Evolutionary conservation across 1,140 invertebrate genomes (phyloP), one percentile per base, ranked within the genome.

Genomic region (Liolophura sinensis): DNA sequence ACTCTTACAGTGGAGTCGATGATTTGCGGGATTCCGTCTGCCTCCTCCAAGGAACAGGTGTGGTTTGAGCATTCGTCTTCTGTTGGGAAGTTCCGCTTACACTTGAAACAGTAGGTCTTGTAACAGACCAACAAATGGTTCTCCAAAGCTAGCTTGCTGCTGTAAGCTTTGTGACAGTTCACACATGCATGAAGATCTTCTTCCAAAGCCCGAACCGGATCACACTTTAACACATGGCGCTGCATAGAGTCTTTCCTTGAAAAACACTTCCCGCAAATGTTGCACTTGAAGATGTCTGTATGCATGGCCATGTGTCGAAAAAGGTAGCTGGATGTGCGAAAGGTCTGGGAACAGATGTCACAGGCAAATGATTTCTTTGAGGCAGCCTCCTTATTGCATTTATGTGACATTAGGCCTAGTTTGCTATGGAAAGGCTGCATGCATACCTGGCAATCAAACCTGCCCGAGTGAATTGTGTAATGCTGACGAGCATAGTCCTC

Each of bases 341-440:
- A 88, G 14, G 72, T 71, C 68, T 87, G 87, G 24, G 84, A 74
- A 73, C 88, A 89, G 62, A 88, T 87, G 75, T 88, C 87, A 80
- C 88, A 89, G 27, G 64, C 59, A 67, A 67, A 73, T 11, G 49
- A 31, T 22, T 56, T 61, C 22, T 69, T 50, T 18, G 56, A 24
- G 15, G 40, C n/a, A 1, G 47, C 50, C 48, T 72, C 49, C n/a
- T 20, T 40, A 40, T 40, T 40, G 31, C 31, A 40, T 9, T 40
- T 40, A 40, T 40, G 31, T 40, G 31, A 40, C 31, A 40, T 40
- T 9, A 40, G 31, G 31, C 31, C 31, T 5, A 40, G 31, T 40
- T 40, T 40, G 31, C 31, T 40, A 9, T 40, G 31, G 50, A 76
- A 78, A 7, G 64, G 54, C 16, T 67, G 56, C 7, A 65, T 59